Conservation (phyloP, 2,888 invertebrate species). For the Amphipoea lucens region DNA sequence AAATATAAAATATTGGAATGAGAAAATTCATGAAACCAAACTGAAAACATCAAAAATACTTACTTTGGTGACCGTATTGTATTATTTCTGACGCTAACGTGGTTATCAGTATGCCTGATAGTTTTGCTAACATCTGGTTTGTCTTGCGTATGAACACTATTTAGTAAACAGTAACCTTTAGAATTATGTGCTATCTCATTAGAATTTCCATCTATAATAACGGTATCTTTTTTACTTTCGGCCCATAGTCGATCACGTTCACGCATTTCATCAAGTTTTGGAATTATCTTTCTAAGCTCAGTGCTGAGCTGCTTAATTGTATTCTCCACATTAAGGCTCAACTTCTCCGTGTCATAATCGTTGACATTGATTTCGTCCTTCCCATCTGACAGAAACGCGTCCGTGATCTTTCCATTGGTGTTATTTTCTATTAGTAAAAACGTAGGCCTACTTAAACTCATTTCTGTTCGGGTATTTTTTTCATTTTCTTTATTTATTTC, state of each 20-base stretch:
- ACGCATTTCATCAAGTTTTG: constrained; percentile 88
- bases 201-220: constrained; percentile 81
- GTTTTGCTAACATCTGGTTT: constrained; percentile 63
- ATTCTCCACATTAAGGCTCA: constrained; percentile 85
- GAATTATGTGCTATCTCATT: constrained; percentile 80
- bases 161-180: constrained; percentile 63
- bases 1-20: constrained; percentile 16
- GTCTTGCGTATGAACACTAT: constrained; percentile 61
- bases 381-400: constrained; percentile 91
- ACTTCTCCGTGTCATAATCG: constrained; percentile 84
- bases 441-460: constrained; percentile 86
- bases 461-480: constrained; percentile 83
- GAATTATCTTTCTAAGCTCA: constrained; percentile 87
- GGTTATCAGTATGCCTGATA: constrained; percentile 61
- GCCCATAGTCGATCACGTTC: constrained; percentile 85
- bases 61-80: constrained; percentile 69
- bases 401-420: constrained; percentile 86
- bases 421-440: constrained; percentile 85
- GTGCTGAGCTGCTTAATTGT: constrained; percentile 87
- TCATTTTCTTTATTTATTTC: constrained; percentile 83
- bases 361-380: constrained; percentile 89
- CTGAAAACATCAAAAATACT: constrained; percentile 57
- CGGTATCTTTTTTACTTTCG: constrained; percentile 74
- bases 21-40: constrained; percentile 16
- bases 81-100: constrained; percentile 61